Percentiles rank a stretch among this genome's conserved stretches.
These are phyloP conservation scores for Homarus americanus DNA, from an alignment of 1,140 invertebrate genomes.

Conservation along the genomic window DNA sequence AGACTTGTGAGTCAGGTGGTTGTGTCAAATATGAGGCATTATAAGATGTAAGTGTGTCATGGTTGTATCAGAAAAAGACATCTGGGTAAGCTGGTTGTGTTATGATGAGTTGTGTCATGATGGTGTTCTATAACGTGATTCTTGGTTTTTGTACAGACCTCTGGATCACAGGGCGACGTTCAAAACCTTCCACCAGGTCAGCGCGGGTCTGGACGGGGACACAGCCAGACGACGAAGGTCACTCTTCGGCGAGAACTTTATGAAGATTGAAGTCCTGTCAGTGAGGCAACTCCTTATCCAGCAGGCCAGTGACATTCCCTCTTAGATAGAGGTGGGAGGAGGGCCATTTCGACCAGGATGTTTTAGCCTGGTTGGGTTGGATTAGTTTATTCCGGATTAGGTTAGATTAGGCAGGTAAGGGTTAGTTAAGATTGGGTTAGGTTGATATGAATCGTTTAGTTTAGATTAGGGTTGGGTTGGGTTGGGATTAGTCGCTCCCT, in stretches of 20 bases:
- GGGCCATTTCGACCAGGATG: neutral
- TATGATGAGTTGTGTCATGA: too few species aligned
- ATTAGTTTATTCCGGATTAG: neutral
- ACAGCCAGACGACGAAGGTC: neutral
- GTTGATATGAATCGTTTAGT: too few species aligned
- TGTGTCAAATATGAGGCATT: too few species aligned
- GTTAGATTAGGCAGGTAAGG: neutral
- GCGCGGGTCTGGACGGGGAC: conserved; percentile 31
- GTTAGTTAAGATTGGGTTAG: neutral
- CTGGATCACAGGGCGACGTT: conserved; percentile 53
- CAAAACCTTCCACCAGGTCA: conserved; percentile 47
- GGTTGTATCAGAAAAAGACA: too few species aligned
- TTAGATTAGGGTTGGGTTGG: too few species aligned
- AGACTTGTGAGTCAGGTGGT: too few species aligned
- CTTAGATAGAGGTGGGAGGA: too few species aligned
- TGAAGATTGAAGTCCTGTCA: conserved; percentile 61
- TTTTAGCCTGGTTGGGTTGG: neutral
- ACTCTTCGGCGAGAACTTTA: conserved; percentile 69
- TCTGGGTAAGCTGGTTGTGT: too few species aligned
- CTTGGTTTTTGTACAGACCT: conserved; percentile 24
- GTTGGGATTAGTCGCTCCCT: too few species aligned
- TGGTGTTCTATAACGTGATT: too few species aligned
- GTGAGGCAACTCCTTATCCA: conserved; percentile 61
- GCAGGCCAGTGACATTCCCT: conserved; percentile 42
- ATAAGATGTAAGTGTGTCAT: too few species aligned